Percentiles rank a stretch among this genome's conserved stretches.
Conservation (phyloP, 2,797 vertebrate species). For the Etheostoma nigrum region DNA sequence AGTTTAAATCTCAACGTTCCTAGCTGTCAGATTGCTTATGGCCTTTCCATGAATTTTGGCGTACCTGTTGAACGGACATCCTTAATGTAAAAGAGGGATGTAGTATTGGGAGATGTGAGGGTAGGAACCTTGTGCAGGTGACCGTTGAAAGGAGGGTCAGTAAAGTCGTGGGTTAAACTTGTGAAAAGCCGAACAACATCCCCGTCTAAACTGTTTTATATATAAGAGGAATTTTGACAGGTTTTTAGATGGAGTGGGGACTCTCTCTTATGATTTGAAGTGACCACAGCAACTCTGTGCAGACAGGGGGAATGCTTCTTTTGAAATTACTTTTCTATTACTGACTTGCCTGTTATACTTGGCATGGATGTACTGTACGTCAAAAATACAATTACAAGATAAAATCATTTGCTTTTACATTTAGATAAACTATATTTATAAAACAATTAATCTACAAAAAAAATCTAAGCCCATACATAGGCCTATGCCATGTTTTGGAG, state of each 20-base stretch:
- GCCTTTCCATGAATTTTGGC: too few species aligned
- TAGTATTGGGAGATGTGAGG: too few species aligned
- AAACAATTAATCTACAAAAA: background rate
- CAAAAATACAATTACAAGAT: background rate
- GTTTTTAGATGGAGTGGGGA: background rate
- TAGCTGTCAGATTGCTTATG: too few species aligned
- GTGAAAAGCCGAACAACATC: too few species aligned
- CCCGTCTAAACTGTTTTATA: too few species aligned
- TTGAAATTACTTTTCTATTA: background rate
- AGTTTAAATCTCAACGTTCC: background rate
- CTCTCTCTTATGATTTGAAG: conserved; percentile 22
- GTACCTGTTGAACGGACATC: too few species aligned
- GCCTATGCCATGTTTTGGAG: background rate
- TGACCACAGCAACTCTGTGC: background rate
- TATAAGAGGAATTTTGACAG: too few species aligned
- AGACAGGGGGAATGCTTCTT: background rate
- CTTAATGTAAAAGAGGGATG: too few species aligned
- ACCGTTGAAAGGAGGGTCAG: too few species aligned
- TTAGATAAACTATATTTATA: conserved; percentile 21
- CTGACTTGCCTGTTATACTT: background rate
- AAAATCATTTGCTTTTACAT: background rate
- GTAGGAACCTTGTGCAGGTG: too few species aligned
- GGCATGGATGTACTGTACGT: background rate
- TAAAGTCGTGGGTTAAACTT: too few species aligned
- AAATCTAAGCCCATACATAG: background rate